Evolutionary conservation across 2,888 invertebrate species (phyloP).

Genomic region (Acanthosepion pharaonis): DNA sequence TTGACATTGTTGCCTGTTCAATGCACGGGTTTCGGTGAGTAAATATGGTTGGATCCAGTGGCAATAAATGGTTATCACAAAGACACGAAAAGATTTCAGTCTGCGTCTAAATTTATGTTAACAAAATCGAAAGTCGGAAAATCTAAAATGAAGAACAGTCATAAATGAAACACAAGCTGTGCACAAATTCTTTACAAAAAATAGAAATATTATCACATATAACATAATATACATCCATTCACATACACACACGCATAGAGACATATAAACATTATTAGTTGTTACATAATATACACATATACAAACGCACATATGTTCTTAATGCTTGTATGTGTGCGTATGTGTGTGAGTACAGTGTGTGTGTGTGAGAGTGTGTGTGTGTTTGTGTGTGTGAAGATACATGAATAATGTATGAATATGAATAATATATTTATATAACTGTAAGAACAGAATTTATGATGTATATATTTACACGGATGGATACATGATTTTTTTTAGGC

Average conservation of each 20-base stretch:
- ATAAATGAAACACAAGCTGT: not conserved
- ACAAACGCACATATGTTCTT: not conserved
- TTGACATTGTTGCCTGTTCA: not conserved
- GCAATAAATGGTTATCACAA: not conserved
- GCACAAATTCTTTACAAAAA: not conserved
- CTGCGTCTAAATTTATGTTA: not conserved
- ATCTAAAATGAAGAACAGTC: not conserved
- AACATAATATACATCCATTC: not conserved
- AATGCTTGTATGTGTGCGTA: not conserved
- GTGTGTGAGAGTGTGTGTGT: too few relatives aligned
- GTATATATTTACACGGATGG: too few relatives aligned
- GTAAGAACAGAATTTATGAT: too few relatives aligned
- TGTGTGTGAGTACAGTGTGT: not conserved
- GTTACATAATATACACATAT: not conserved
- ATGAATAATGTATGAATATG: too few relatives aligned
- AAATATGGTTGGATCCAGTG: not conserved
- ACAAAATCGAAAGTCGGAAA: not conserved
- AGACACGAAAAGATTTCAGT: not conserved
- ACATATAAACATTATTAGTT: not conserved
- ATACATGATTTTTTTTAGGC: too few relatives aligned
- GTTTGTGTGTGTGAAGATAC: too few relatives aligned
- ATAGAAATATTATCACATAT: not conserved
- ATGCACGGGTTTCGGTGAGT: not conserved
- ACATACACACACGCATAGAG: not conserved
- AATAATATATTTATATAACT: too few relatives aligned